Percentiles rank a stretch among this genome's conserved stretches.
Conservation (phyloP, 2,888 invertebrate species). For the Microctonus brassicae region DNA sequence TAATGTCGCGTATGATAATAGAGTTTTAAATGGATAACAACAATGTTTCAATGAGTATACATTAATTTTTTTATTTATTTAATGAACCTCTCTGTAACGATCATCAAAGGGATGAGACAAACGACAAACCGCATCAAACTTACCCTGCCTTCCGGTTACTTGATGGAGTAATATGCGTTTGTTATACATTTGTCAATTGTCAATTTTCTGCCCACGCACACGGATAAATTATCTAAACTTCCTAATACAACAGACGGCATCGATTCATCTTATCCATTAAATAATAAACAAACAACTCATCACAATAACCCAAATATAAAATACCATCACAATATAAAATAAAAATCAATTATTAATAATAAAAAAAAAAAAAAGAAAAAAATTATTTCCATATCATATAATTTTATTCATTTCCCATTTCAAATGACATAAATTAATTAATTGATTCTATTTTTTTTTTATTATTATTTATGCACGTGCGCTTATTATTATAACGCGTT, state of each 20-base stretch:
- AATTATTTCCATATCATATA: background rate
- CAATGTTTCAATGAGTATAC: no score
- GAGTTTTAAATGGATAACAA: no score
- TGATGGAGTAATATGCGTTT: conserved; percentile 67
- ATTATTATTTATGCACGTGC: no score
- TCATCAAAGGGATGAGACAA: conserved; percentile 48
- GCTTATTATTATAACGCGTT: no score
- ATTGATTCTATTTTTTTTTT: no score
- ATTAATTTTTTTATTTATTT: background rate
- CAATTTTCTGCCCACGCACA: conserved; percentile 59
- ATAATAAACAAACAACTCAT: no score
- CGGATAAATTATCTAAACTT: conserved; percentile 45
- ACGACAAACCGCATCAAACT: conserved; percentile 48
- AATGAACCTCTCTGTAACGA: conserved; percentile 23
- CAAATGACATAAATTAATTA: background rate
- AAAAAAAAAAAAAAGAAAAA: background rate
- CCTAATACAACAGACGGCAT: background rate
- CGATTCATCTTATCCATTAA: background rate
- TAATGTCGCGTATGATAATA: no score
- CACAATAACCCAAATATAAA: no score
- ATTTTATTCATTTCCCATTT: background rate
- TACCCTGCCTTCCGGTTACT: conserved; percentile 60
- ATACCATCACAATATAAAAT: no score
- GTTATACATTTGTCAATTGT: conserved; percentile 67
- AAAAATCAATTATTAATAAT: no score